A percentile compares a stretch with the other conserved stretches of the same genome.
These are phyloP conservation scores for Ursus arctos DNA, from an alignment of 2,113 vertebrate species.

Conservation along the genomic window DNA sequence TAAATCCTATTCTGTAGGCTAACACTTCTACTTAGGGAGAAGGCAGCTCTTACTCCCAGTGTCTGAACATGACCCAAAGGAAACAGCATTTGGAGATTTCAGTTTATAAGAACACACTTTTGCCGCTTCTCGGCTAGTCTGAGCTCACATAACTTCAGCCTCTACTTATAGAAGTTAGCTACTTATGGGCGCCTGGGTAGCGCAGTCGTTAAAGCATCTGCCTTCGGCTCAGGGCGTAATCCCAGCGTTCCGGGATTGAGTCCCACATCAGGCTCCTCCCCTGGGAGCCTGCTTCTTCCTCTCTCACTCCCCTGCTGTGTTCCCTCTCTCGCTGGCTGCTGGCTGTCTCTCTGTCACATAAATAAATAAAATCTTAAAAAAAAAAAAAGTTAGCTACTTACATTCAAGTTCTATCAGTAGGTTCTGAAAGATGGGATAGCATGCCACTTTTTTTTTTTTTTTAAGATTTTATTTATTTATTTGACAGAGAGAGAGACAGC, in stretches of 20 bases:
- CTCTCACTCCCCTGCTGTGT: too few species aligned
- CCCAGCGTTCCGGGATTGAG: too few species aligned
- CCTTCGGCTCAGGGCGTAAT: too few species aligned
- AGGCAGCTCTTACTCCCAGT: not conserved
- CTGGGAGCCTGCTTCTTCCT: too few species aligned
- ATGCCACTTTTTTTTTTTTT: not conserved
- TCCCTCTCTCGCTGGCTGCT: too few species aligned
- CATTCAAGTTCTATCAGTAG: not conserved
- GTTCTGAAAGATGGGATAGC: not conserved
- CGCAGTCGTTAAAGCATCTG: too few species aligned
- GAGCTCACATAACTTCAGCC: not conserved
- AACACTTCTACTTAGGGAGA: not conserved
- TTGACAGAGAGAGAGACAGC: too few species aligned
- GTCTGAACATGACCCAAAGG: not conserved
- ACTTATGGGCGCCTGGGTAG: too few species aligned
- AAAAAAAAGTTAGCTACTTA: not conserved
- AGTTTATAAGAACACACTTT: not conserved
- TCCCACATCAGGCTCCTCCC: too few species aligned
- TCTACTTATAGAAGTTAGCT: slow-evolving; percentile 14
- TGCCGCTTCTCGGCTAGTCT: not conserved
- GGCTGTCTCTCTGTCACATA: too few species aligned
- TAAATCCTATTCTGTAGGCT: slow-evolving; percentile 5
- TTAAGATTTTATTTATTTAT: too few species aligned
- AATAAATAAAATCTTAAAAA: too few species aligned
- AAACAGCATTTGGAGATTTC: not conserved